phyloP scores from a whole-genome alignment of 2,797 vertebrate species.

The Ambastaia sidthimunki region DNA sequence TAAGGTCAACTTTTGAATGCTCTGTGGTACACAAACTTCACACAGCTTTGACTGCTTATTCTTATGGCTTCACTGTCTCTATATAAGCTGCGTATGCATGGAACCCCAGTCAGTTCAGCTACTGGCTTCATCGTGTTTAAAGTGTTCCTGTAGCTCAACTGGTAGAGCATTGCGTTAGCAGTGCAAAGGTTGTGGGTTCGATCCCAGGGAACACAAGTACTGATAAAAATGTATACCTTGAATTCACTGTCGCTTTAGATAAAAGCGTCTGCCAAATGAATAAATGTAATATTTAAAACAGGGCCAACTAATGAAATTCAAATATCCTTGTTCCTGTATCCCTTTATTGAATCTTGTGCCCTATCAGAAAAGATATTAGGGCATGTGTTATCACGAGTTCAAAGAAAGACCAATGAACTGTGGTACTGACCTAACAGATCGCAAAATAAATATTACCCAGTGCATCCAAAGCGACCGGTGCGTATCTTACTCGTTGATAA shows the following conservation, averaged over 20 bases:
- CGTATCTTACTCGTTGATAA: not conserved
- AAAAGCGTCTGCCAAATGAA: no score
- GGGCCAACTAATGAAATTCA: constrained; percentile 53
- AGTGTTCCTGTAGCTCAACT: no score
- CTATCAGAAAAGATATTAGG: constrained; percentile 52
- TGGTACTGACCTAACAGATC: not conserved
- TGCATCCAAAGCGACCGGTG: constrained; percentile 27
- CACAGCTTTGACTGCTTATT: not conserved
- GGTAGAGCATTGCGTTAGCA: no score
- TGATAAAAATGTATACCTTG: no score
- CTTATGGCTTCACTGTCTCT: not conserved
- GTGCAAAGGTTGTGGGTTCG: no score
- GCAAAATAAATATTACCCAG: constrained; percentile 4
- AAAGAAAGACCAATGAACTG: constrained; percentile 60
- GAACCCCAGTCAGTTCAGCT: constrained; percentile 23
- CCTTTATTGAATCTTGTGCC: constrained; percentile 52
- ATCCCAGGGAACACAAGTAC: no score
- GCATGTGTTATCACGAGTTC: constrained; percentile 55
- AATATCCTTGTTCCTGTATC: constrained; percentile 45
- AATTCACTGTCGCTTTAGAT: no score
- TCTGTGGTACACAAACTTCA: not conserved
- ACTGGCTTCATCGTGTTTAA: constrained; percentile 54
- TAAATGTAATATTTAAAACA: no score
- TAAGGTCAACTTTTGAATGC: constrained; percentile 71
- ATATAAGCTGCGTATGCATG: constrained; percentile 12